Evolutionary conservation across 1,140 invertebrate genomes (phyloP), one percentile per base, ranked within the genome.

Genomic region (Hylaeus volcanicus): DNA sequence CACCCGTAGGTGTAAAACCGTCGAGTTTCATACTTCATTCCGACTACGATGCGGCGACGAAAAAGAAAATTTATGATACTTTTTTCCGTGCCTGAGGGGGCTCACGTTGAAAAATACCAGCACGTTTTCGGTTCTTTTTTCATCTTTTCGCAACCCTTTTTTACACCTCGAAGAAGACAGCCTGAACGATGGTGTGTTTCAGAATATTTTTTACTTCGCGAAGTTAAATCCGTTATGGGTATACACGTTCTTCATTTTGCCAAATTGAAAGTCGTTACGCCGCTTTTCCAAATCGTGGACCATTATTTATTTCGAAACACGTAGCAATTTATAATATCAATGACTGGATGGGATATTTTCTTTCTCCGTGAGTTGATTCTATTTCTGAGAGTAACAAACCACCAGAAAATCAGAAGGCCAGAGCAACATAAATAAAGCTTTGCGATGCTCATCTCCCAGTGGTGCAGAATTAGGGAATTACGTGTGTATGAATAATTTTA

Each of bases 21-120:
- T 41, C 14, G 14, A 39, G 4, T n/a, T 37, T 39, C 26, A 56
- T 56, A 68, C 39, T 65, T 75, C 63, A 58, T 68, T 45, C 45
- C 48, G 39, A 14, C 41, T 51, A 14, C 41, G 53, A 41, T 39
- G 15, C 6, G 1, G 14, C 12, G 41, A 48, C 53, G 26, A 43
- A 41, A n/a, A 69, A 26, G 64, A 41, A 48, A 76, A 76, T 69
- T 76, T 76, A 76, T 76, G 74, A 69, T 58, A 14, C 41, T 68
- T 45, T 51, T 15, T 41, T 26, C 26, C 15, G 37, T 61, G 48
- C 15, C 53, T 6, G 61, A n/a, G 5, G 37, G 37, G 9, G 26
- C 26, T 76, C 37, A 9, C n/a, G 8, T 8, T 58, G 74, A 69
- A 60, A 76, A 76, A 76, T 69, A 58, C 58, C 43, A n/a, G 4